These are phyloP conservation scores for Bombus pyrosoma DNA, from an alignment of 1,140 invertebrate genomes.

Conservation along the genomic window DNA sequence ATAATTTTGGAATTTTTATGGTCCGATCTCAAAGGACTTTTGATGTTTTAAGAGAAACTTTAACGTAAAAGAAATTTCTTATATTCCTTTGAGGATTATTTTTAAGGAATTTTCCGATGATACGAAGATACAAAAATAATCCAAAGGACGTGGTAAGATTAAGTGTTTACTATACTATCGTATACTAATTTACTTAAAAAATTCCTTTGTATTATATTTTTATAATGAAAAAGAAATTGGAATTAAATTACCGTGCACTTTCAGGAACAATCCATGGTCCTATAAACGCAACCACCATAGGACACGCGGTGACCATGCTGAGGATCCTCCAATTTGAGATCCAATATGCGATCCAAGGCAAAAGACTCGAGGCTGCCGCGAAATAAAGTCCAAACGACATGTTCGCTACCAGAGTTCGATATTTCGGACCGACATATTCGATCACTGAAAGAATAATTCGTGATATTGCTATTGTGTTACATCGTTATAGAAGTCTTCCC, in stretches of 20 bases:
- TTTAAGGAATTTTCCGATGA: no score
- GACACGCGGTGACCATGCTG: constrained; percentile 88
- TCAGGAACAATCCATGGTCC: constrained; percentile 91
- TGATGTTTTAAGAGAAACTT: neutral
- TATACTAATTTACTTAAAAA: neutral
- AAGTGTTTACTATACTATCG: no score
- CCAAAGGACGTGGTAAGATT: no score
- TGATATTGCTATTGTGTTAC: neutral
- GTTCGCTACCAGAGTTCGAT: constrained; percentile 92
- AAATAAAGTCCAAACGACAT: constrained; percentile 95
- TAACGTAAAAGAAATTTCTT: neutral
- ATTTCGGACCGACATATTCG: constrained; percentile 93
- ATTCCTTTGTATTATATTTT: neutral
- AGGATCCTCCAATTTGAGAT: constrained; percentile 90
- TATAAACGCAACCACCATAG: constrained; percentile 87
- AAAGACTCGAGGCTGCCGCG: constrained; percentile 88
- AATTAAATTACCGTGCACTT: constrained; percentile 86
- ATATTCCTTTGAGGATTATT: no score
- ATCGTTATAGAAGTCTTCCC: neutral
- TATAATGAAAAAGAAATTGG: neutral
- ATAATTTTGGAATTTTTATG: neutral
- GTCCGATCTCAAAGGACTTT: neutral
- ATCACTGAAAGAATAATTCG: constrained; percentile 84
- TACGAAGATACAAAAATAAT: no score
- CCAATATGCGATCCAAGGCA: constrained; percentile 92